A percentile compares a stretch with the other conserved stretches of the same genome.
phyloP scores from a whole-genome alignment of 2,113 vertebrate species.

The Thunnus maccoyii region DNA sequence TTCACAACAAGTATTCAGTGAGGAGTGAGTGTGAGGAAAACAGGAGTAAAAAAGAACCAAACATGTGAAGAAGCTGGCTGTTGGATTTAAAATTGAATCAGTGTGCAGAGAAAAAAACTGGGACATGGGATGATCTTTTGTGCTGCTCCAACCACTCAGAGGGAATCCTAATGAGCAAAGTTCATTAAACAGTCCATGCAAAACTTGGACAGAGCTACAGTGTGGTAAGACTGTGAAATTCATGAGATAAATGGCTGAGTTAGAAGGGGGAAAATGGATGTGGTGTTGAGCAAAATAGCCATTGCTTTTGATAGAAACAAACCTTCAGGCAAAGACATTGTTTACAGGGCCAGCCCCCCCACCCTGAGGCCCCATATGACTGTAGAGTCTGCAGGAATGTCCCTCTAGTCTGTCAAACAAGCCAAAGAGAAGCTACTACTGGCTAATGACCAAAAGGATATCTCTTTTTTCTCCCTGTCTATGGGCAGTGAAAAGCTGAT shows the following conservation, averaged over 20 bases:
- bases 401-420: constrained; percentile 47
- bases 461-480: not conserved
- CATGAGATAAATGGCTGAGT: not conserved
- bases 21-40: not conserved
- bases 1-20: constrained; percentile 8
- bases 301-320: constrained; percentile 28
- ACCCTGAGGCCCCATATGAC: constrained; percentile 53
- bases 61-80: not conserved
- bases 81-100: not conserved
- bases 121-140: not conserved
- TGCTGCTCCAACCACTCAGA: not conserved
- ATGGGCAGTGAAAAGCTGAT: constrained; percentile 56
- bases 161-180: constrained; percentile 61
- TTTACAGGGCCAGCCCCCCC: constrained; percentile 17
- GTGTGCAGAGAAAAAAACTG: not conserved
- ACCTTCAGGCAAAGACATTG: constrained; percentile 35
- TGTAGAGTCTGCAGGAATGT: constrained; percentile 55
- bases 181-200: constrained; percentile 21
- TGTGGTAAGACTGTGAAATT: not conserved
- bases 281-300: constrained; percentile 11
- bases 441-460: constrained; percentile 25
- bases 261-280: not conserved
- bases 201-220: constrained; percentile 12
- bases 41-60: not conserved
- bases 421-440: constrained; percentile 27